Conservation (phyloP, 2,797 vertebrate species). For the Labeo calbasu region DNA sequence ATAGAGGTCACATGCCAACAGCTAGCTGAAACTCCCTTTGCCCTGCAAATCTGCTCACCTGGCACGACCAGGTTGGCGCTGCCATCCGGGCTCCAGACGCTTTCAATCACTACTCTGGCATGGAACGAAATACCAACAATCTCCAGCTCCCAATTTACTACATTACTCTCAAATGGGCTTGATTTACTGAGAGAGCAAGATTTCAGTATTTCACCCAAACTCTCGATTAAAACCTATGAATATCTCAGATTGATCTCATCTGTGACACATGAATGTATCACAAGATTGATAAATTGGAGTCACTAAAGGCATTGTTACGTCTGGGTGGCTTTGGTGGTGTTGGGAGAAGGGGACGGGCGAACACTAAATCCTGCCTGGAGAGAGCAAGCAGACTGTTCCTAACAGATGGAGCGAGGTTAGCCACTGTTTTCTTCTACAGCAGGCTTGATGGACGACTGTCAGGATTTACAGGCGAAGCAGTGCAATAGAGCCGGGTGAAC, state of each 20-base stretch:
- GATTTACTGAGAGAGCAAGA: slow-evolving; percentile 11
- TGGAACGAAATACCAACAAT: slow-evolving; percentile 23
- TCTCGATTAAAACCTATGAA: slow-evolving; percentile 43
- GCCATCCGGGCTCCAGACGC: neutral
- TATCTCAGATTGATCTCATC: slow-evolving; percentile 52
- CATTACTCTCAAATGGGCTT: slow-evolving; percentile 1
- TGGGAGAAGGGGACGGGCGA: slow-evolving; percentile 39
- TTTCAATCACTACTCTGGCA: slow-evolving; percentile 22
- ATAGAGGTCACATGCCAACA: slow-evolving; percentile 7
- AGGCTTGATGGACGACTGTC: slow-evolving; percentile 62
- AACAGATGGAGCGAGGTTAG: slow-evolving; percentile 77
- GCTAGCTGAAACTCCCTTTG: slow-evolving; percentile 16
- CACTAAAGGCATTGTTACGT: slow-evolving; percentile 32
- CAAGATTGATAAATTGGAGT: slow-evolving; percentile 55
- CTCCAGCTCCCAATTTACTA: slow-evolving; percentile 7
- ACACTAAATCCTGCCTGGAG: slow-evolving; percentile 55
- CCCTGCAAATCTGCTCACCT: slow-evolving; percentile 13
- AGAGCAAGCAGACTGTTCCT: slow-evolving; percentile 56
- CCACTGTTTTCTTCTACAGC: slow-evolving; percentile 62
- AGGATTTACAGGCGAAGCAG: slow-evolving; percentile 58
- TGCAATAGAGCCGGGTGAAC: slow-evolving; percentile 38
- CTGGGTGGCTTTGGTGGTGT: slow-evolving; percentile 46
- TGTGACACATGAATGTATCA: slow-evolving; percentile 41
- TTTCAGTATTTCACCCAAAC: slow-evolving; percentile 29
- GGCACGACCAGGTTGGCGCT: slow-evolving; percentile 13